Evolutionary conservation across 2,888 invertebrate species (phyloP), one percentile per base, ranked within the genome.

Genomic region (Sinopyrophorus schimmeli): DNA sequence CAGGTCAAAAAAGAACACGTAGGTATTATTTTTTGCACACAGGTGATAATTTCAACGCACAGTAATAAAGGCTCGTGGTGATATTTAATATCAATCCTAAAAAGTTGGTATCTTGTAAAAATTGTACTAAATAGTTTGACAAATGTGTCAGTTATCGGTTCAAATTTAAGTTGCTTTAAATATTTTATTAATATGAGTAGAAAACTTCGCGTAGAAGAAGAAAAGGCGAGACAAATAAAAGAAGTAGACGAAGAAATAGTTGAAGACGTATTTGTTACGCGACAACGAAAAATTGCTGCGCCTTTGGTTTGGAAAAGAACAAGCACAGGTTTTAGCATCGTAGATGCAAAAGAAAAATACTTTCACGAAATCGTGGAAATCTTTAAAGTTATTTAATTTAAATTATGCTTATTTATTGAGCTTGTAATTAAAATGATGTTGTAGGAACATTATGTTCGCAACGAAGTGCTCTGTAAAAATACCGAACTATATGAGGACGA

Each of bases 381-480:
- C 6, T 31, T 44, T 30, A 31, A 44, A 24, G 39, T 52, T 24
- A 14, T 12, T n/a, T 7, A 18, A 16, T 12, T 20, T 5, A 21
- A 12, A 1, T 9, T 9, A 15, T 26, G 7, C 9, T 10, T 26
- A 4, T 10, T 26, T 26, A 7, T 26, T 26, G n/a, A 6, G 5
- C 9, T 27, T 9, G 26, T 5, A 6, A 6, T 20, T 20, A n/a
- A n/a, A n/a, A n/a, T n/a, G 16, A 17, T 41, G 12, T 60, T 62
- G 15, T 30, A 69, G 67, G 49, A 62, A 10, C 52, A 64, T 35
- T 70, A 61, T 40, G 34, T 70, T 2, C 30, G 48, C 3, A 63
- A 63, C 37, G 69, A 72, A 34, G 63, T 72, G 1, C 53, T 73
- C 2, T 69, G 66, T 42, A 62, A 62, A 47, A 72, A 71, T 49